Percentiles rank a stretch among this genome's conserved stretches.
Evolutionary conservation across 2,888 invertebrate species (phyloP).

Genomic region (Tupiocoris notatus): DNA sequence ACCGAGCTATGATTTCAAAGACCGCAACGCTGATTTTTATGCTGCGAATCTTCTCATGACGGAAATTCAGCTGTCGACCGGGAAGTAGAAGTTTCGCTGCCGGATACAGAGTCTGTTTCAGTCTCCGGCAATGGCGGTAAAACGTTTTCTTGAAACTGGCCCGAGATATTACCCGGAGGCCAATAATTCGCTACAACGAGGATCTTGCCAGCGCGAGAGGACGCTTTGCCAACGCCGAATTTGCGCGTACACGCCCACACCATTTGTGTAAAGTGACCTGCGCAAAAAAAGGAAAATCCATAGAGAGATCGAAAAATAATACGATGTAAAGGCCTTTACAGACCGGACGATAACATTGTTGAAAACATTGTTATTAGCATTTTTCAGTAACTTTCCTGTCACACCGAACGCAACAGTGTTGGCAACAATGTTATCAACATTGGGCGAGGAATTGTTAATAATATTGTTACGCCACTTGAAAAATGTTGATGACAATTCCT

Average conservation of each 20-base stretch:
- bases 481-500: no score
- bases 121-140: slow-evolving; percentile 68
- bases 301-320: background rate
- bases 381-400: no score
- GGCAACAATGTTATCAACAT: no score
- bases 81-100: slow-evolving; percentile 48
- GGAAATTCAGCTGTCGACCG: slow-evolving; percentile 38
- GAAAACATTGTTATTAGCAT: no score
- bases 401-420: no score
- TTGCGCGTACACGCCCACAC: slow-evolving; percentile 75
- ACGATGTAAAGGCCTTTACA: no score
- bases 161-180: slow-evolving; percentile 75
- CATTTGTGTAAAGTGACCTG: slow-evolving; percentile 84
- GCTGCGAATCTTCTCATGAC: no score
- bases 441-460: background rate
- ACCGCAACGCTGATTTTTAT: background rate
- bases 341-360: no score
- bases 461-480: no score
- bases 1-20: background rate
- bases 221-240: slow-evolving; percentile 79
- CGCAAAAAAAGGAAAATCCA: no score
- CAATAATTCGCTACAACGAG: slow-evolving; percentile 83
- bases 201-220: slow-evolving; percentile 72
- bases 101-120: slow-evolving; percentile 52
- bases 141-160: slow-evolving; percentile 75